Percentiles rank a stretch among this genome's conserved stretches.
phyloP scores from a whole-genome alignment of 1,140 invertebrate species.

The Capitella teleta region DNA sequence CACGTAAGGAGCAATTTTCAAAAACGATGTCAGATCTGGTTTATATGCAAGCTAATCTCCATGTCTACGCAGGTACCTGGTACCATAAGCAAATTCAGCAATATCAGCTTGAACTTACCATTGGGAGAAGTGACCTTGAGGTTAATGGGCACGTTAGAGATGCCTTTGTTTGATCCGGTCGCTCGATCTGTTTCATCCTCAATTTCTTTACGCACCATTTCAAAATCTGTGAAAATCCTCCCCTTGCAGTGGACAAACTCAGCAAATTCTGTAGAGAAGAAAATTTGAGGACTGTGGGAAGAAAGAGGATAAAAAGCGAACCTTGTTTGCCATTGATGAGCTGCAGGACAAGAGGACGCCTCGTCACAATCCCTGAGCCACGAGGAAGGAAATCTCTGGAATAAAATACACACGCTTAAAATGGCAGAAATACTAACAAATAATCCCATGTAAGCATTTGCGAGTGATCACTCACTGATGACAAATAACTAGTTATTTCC shows the following conservation, averaged over 20 bases:
- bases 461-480: too few relatives aligned
- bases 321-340: conserved; percentile 48
- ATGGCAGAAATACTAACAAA: too few relatives aligned
- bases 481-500: too few relatives aligned
- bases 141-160: conserved; percentile 97
- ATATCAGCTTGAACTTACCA: conserved; percentile 51
- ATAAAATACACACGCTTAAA: conserved; percentile 10
- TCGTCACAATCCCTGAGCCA: conserved; percentile 83
- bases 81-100: neutral
- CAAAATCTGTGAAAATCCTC: conserved; percentile 92
- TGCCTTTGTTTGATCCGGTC: conserved; percentile 95
- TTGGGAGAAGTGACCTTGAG: conserved; percentile 95
- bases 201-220: conserved; percentile 90
- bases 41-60: too few relatives aligned
- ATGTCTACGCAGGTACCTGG: neutral
- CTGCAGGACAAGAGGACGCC: conserved; percentile 90
- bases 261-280: conserved; percentile 67
- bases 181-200: conserved; percentile 94
- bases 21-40: too few relatives aligned
- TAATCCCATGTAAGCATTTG: too few relatives aligned
- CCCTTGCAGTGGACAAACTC: conserved; percentile 98
- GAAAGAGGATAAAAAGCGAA: neutral
- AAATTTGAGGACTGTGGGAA: neutral
- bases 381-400: conserved; percentile 42
- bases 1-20: too few relatives aligned